phyloP scores from a whole-genome alignment of 2,113 vertebrate species.

The Menura novaehollandiae region DNA sequence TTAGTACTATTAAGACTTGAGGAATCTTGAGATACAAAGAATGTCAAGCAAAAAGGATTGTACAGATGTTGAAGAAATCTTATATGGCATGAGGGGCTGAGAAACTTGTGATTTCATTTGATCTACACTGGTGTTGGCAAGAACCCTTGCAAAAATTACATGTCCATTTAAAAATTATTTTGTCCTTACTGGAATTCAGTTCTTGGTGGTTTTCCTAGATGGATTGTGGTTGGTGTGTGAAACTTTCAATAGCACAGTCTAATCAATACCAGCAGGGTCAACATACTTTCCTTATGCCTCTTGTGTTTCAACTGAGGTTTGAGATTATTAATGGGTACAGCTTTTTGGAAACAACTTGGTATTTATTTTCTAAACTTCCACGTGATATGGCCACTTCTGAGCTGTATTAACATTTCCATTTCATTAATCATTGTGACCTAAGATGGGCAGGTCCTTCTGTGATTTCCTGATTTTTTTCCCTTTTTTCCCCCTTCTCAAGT shows the following conservation, averaged over 20 bases:
- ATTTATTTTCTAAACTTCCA: not conserved
- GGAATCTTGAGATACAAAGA: not conserved
- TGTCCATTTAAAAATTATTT: not conserved
- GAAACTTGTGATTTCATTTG: not conserved
- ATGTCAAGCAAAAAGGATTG: not conserved
- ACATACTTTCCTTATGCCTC: not conserved
- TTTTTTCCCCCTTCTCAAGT: not conserved
- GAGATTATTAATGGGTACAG: not conserved
- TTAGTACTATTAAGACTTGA: not conserved
- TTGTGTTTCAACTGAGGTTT: not conserved
- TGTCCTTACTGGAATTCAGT: not conserved
- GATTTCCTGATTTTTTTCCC: not conserved
- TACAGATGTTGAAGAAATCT: not conserved
- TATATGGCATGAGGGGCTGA: not conserved
- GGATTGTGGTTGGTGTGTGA: not conserved
- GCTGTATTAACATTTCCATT: constrained; percentile 1
- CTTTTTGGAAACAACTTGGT: not conserved
- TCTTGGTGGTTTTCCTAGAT: not conserved
- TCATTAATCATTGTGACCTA: constrained; percentile 15
- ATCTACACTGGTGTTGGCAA: not conserved
- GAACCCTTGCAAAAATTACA: not conserved
- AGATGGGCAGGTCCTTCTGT: not conserved
- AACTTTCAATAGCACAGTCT: not conserved
- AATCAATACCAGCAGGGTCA: constrained; percentile 22
- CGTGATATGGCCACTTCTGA: not conserved